Percentiles rank a stretch among this genome's conserved stretches.
Evolutionary conservation across 2,797 vertebrate species (phyloP).

Genomic region (Danio tinwini): DNA sequence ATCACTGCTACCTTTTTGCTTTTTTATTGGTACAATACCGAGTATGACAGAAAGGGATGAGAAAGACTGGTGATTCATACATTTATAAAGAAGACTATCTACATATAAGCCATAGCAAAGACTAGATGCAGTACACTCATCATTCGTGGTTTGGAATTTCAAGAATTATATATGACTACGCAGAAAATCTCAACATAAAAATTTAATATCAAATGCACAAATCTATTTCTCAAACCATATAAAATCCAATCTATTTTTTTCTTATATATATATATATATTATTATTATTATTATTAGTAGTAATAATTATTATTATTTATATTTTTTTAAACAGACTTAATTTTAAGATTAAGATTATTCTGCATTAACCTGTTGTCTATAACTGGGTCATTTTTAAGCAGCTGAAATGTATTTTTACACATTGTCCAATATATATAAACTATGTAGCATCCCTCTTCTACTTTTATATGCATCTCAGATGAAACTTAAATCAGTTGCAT

Average conservation of each 20-base stretch:
- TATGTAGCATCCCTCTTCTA: background rate
- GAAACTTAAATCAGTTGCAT: background rate
- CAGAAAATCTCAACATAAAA: background rate
- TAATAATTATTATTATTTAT: too few species aligned
- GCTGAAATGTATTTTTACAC: background rate
- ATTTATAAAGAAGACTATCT: constrained; percentile 26
- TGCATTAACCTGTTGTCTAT: background rate
- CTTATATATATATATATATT: too few species aligned
- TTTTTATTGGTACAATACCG: background rate
- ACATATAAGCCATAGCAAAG: constrained; percentile 10
- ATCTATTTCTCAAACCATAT: background rate
- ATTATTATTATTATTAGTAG: too few species aligned
- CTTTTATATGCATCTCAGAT: constrained; percentile 3
- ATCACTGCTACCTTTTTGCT: background rate
- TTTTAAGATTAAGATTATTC: background rate
- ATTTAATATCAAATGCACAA: background rate
- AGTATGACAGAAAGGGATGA: constrained; percentile 2
- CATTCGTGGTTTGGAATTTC: background rate
- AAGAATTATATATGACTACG: constrained; percentile 4
- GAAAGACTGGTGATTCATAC: constrained; percentile 3
- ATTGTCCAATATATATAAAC: background rate
- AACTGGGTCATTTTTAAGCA: background rate
- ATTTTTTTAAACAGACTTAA: too few species aligned
- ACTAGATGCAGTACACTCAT: background rate
- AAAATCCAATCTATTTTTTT: background rate